Conservation (phyloP, 2,797 vertebrate species). For the Pangasius mekongensis region DNA sequence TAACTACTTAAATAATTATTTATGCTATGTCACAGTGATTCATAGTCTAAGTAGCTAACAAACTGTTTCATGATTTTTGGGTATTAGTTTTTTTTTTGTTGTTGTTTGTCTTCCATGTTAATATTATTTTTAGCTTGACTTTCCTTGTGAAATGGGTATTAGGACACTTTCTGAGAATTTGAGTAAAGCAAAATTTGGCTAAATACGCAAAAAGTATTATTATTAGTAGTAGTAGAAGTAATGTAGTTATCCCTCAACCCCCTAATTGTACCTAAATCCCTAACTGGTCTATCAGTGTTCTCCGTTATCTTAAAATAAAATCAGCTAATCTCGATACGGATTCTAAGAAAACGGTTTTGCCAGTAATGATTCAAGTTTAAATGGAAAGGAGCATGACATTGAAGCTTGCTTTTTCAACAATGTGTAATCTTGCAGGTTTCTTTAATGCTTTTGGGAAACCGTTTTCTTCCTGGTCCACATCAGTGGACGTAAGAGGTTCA, state of each 20-base stretch:
- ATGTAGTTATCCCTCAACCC: background rate
- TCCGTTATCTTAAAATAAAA: background rate
- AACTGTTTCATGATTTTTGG: background rate
- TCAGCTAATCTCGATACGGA: background rate
- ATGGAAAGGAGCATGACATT: slow-evolving; percentile 16
- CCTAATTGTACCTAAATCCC: background rate
- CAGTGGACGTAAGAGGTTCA: slow-evolving; percentile 22
- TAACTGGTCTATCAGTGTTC: background rate
- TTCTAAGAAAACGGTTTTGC: slow-evolving; percentile 9
- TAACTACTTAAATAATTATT: background rate
- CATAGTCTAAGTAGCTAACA: background rate
- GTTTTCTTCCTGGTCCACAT: background rate
- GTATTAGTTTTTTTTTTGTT: background rate
- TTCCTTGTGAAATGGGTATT: background rate
- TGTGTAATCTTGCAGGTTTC: slow-evolving; percentile 12
- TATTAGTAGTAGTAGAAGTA: background rate
- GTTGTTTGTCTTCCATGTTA: background rate
- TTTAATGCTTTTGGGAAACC: slow-evolving; percentile 26
- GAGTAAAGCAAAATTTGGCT: background rate
- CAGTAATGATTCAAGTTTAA: background rate
- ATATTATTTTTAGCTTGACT: background rate
- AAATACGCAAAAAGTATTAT: background rate
- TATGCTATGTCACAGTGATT: background rate
- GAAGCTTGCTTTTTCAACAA: background rate
- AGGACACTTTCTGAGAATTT: background rate